Percentiles rank a stretch among this genome's conserved stretches.
Evolutionary conservation across 2,113 vertebrate species (phyloP).

Genomic region (Tympanuchus pallidicinctus): DNA sequence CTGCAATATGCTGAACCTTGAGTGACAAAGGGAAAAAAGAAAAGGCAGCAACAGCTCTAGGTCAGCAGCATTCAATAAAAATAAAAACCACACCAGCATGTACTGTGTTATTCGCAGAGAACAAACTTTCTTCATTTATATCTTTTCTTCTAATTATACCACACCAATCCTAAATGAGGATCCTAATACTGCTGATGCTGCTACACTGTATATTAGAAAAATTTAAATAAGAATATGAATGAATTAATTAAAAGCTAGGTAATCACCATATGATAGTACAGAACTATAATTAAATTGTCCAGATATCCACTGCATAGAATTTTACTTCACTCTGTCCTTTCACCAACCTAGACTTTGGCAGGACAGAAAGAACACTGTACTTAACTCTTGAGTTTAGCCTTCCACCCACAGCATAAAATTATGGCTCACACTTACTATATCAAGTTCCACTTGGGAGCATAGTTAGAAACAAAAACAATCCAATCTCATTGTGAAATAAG

Average conservation of each 20-base stretch:
- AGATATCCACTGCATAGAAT: not conserved
- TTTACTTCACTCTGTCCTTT: not conserved
- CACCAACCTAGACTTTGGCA: not conserved
- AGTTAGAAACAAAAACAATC: not conserved
- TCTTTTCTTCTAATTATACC: not conserved
- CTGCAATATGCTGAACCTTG: not conserved
- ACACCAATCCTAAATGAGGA: not conserved
- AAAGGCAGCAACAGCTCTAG: not conserved
- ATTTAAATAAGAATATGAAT: not conserved
- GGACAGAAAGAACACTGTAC: not conserved
- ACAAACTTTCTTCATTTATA: not conserved
- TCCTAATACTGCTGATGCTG: not conserved
- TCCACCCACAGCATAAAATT: not conserved
- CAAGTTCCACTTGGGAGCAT: not conserved
- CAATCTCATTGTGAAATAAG: not conserved
- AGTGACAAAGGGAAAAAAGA: not conserved
- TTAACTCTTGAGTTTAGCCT: not conserved
- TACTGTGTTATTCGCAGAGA: not conserved
- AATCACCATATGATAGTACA: not conserved
- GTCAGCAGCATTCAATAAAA: not conserved
- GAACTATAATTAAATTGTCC: not conserved
- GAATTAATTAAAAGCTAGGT: not conserved
- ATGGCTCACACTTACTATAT: not conserved
- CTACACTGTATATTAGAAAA: not conserved
- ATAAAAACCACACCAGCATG: not conserved